Evolutionary conservation across 2,888 invertebrate species (phyloP).

Genomic region (Apoderus coryli): DNA sequence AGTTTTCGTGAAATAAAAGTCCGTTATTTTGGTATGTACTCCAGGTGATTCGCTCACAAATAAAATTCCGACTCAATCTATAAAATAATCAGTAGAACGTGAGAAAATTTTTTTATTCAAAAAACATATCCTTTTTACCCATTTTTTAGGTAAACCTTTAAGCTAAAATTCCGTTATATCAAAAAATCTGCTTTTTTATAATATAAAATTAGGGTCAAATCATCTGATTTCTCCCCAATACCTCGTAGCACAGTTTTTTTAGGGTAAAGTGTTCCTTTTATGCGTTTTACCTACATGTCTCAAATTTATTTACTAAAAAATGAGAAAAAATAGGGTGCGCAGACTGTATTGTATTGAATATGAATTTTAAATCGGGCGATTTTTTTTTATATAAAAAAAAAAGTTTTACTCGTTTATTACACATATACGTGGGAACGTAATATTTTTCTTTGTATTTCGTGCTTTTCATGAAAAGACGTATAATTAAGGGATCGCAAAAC

Average conservation of each 20-base stretch:
- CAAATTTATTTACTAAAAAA: constrained; percentile 20
- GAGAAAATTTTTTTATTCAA: constrained; percentile 7
- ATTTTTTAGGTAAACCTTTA: constrained; percentile 23
- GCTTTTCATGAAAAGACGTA: too few species aligned
- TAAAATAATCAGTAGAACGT: too few species aligned
- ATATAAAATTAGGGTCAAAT: constrained; percentile 25
- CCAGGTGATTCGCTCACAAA: too few species aligned
- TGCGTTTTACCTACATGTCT: constrained; percentile 28
- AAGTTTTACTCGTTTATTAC: not conserved
- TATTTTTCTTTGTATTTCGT: too few species aligned
- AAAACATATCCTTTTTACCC: constrained; percentile 15
- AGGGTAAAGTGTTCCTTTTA: constrained; percentile 28
- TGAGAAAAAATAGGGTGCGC: constrained; percentile 4
- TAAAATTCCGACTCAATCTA: too few species aligned
- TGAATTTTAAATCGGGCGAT: too few species aligned
- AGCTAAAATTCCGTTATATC: constrained; percentile 31
- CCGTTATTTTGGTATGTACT: too few species aligned
- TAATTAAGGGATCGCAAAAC: too few species aligned
- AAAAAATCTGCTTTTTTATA: constrained; percentile 25
- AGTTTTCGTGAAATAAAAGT: too few species aligned
- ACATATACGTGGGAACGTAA: not conserved
- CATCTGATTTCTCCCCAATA: constrained; percentile 18
- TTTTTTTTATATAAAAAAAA: constrained; percentile 4
- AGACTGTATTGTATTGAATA: constrained; percentile 3
- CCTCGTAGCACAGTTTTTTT: constrained; percentile 24